Conservation (phyloP, 2,797 vertebrate species). For the Decapterus maruadsi region DNA sequence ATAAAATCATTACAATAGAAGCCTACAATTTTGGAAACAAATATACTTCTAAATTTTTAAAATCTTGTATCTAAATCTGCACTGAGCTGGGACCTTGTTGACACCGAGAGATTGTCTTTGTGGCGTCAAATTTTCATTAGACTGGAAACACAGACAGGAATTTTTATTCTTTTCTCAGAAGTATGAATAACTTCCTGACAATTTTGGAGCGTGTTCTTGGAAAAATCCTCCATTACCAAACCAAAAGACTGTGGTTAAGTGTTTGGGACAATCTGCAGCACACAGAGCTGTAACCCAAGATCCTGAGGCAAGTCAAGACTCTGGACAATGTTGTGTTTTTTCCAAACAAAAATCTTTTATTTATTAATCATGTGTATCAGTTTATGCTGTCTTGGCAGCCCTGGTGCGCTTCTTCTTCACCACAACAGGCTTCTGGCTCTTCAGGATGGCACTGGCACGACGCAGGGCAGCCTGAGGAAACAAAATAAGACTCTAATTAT, state of each 20-base stretch:
- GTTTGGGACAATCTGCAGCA: not conserved
- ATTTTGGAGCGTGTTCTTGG: not conserved
- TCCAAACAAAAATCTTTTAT: slow-evolving; percentile 78
- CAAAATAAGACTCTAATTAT: not conserved
- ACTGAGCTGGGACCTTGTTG: no score
- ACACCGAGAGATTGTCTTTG: no score
- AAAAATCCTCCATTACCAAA: not conserved
- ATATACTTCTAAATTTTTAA: no score
- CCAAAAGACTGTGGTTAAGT: not conserved
- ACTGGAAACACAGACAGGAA: not conserved
- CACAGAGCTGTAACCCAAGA: not conserved
- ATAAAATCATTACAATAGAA: no score
- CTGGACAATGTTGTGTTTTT: slow-evolving; percentile 43
- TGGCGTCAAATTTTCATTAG: no score
- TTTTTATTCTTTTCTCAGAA: not conserved
- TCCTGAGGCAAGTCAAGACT: slow-evolving; percentile 12
- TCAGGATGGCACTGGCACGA: slow-evolving; percentile 93
- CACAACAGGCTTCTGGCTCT: slow-evolving; percentile 94
- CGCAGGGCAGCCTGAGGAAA: slow-evolving; percentile 89
- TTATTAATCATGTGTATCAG: slow-evolving; percentile 51
- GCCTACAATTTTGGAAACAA: no score
- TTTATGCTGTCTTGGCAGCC: slow-evolving; percentile 91
- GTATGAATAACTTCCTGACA: not conserved
- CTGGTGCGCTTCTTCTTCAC: slow-evolving; percentile 93
- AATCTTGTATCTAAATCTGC: no score